These are phyloP conservation scores for Galerucella calmariensis DNA, from an alignment of 2,888 invertebrate genomes.

Conservation along the genomic window DNA sequence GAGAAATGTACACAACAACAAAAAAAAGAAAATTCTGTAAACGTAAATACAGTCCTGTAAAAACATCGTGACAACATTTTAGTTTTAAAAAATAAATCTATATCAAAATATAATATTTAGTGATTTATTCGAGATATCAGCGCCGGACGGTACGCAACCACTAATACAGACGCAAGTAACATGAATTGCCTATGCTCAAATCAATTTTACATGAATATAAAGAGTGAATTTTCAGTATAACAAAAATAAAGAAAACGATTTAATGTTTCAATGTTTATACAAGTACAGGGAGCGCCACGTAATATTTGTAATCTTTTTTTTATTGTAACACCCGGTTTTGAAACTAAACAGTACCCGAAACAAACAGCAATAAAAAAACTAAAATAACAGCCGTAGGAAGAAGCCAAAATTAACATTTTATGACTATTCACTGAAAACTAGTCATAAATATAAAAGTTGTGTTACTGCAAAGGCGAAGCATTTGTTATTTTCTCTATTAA, in stretches of 20 bases:
- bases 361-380: background rate
- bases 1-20: too few species aligned
- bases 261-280: background rate
- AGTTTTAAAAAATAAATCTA: too few species aligned
- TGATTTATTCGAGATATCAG: background rate
- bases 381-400: slow-evolving; percentile 2
- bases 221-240: background rate
- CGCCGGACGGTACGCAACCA: slow-evolving; percentile 14
- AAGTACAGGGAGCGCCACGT: background rate
- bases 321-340: background rate
- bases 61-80: background rate
- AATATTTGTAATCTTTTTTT: background rate
- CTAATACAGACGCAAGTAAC: background rate
- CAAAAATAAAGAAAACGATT: background rate
- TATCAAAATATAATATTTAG: too few species aligned
- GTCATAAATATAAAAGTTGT: slow-evolving; percentile 16
- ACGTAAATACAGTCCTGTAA: background rate
- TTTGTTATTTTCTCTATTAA: too few species aligned
- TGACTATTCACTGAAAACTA: background rate
- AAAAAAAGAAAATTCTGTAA: too few species aligned
- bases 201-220: background rate
- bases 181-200: slow-evolving; percentile 3
- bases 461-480: too few species aligned
- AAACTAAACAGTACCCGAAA: slow-evolving; percentile 1
- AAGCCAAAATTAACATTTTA: slow-evolving; percentile 8